phyloP scores from a whole-genome alignment of 2,888 invertebrate genomes.

The Parascotia fuliginaria region DNA sequence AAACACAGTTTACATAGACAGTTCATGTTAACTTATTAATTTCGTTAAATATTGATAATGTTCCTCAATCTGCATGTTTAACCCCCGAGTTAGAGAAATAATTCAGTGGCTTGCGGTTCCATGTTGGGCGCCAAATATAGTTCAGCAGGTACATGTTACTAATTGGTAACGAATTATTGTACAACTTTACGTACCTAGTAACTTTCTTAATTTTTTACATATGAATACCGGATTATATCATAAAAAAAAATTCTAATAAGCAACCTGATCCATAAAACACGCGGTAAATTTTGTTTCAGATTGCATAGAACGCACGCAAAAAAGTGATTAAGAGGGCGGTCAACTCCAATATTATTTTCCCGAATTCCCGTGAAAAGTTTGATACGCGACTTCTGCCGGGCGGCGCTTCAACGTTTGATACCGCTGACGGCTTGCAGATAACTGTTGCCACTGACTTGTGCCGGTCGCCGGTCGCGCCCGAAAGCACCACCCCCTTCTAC shows the following conservation, averaged over 20 bases:
- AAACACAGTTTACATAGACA: constrained; percentile 49
- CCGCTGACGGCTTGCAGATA: constrained; percentile 53
- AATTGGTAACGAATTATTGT: constrained; percentile 19
- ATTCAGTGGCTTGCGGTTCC: constrained; percentile 28
- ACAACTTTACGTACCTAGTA: constrained; percentile 19
- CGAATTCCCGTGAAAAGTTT: constrained; percentile 82
- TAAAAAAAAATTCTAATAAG: constrained; percentile 37
- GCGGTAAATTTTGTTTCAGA: constrained; percentile 59
- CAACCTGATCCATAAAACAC: constrained; percentile 62
- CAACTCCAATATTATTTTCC: constrained; percentile 66
- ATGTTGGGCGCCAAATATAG: constrained; percentile 53
- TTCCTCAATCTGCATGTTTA: constrained; percentile 5
- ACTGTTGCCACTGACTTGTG: constrained; percentile 71
- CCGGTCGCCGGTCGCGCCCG: constrained; percentile 41
- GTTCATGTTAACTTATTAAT: constrained; percentile 43
- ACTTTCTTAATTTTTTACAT: constrained; percentile 23
- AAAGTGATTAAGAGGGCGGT: constrained; percentile 72
- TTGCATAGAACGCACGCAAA: constrained; percentile 77
- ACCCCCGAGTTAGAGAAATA: constrained; percentile 1
- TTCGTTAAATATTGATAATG: constrained; percentile 5
- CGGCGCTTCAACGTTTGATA: constrained; percentile 56
- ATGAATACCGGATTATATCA: constrained; percentile 19
- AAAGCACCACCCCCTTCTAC: constrained; percentile 69
- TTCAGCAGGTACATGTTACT: constrained; percentile 9
- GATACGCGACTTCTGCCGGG: constrained; percentile 44